Percentiles rank a stretch among this genome's conserved stretches.
phyloP scores from a whole-genome alignment of 2,113 vertebrate genomes.

The Odocoileus hemionus region DNA sequence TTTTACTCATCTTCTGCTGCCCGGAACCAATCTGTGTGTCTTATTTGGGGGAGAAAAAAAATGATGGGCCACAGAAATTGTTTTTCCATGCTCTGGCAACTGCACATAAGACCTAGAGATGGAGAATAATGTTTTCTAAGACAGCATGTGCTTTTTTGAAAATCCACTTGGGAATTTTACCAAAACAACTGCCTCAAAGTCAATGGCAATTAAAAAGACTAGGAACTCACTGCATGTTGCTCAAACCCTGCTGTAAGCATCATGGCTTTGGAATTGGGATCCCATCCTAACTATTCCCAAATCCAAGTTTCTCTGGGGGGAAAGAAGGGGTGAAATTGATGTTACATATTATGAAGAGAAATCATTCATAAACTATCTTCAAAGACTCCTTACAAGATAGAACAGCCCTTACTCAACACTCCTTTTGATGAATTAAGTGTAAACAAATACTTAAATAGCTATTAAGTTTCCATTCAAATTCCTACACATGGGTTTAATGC shows the following conservation, averaged over 20 bases:
- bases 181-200: constrained; percentile 1
- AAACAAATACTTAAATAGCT: constrained; percentile 60
- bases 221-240: not conserved
- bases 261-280: not conserved
- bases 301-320: not conserved
- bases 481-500: constrained; percentile 57
- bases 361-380: constrained; percentile 35
- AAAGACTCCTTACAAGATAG: constrained; percentile 21
- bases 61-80: constrained; percentile 17
- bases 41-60: not conserved
- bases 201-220: constrained; percentile 4
- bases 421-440: constrained; percentile 38
- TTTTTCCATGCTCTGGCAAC: constrained; percentile 56
- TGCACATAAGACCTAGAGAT: not conserved
- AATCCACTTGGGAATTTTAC: constrained; percentile 32
- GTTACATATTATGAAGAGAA: not conserved
- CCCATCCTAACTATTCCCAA: not conserved
- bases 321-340: not conserved
- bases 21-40: constrained; percentile 29
- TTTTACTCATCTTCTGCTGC: constrained; percentile 19
- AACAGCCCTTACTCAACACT: constrained; percentile 7
- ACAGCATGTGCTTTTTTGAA: constrained; percentile 49
- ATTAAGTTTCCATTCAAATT: constrained; percentile 59
- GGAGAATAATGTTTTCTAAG: constrained; percentile 7
- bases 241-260: not conserved